Percentiles rank a stretch among this genome's conserved stretches.
phyloP scores from a whole-genome alignment of 2,888 invertebrate species.

The Poecilus cupreus region DNA sequence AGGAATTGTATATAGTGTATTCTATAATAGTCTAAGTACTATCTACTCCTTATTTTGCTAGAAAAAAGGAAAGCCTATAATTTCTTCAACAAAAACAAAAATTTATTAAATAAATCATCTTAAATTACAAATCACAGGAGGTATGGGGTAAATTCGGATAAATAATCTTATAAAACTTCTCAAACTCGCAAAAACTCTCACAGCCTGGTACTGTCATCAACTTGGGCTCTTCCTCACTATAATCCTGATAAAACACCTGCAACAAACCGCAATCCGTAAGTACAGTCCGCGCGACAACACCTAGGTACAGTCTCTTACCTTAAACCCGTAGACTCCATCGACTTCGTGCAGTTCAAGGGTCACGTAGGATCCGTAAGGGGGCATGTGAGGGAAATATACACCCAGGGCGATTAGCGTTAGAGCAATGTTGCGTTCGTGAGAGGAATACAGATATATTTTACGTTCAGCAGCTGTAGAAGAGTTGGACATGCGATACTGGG shows the following conservation, averaged over 20 bases:
- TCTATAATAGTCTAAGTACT: too few species aligned
- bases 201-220: conserved; percentile 61
- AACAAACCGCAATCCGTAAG: conserved; percentile 51
- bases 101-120: background rate
- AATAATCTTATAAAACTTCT: conserved; percentile 59
- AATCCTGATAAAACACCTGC: conserved; percentile 66
- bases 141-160: conserved; percentile 44
- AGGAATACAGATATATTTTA: conserved; percentile 78
- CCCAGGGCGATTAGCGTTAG: conserved; percentile 77
- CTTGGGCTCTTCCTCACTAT: conserved; percentile 61
- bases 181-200: conserved; percentile 60
- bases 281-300: background rate
- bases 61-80: background rate
- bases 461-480: conserved; percentile 70
- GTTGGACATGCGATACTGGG: conserved; percentile 65
- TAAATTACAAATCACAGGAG: conserved; percentile 30
- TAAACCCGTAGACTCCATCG: conserved; percentile 68
- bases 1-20: too few species aligned
- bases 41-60: too few species aligned
- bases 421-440: conserved; percentile 81
- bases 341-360: conserved; percentile 60
- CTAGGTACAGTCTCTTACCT: conserved; percentile 3
- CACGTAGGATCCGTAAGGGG: conserved; percentile 61
- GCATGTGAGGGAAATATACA: conserved; percentile 75
- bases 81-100: conserved; percentile 5